phyloP scores from a whole-genome alignment of 1,140 invertebrate species.

The Homarus americanus region DNA sequence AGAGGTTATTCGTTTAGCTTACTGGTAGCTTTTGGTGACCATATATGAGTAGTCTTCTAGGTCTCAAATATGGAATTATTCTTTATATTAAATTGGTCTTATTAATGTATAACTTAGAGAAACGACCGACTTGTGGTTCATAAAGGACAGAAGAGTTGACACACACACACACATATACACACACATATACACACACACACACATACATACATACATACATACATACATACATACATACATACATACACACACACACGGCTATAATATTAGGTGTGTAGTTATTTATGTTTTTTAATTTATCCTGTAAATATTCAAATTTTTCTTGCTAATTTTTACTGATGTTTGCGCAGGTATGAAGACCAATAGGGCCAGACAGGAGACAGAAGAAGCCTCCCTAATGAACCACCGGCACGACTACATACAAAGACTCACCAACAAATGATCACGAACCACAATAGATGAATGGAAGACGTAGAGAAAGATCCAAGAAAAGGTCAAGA shows the following conservation, averaged over 20 bases:
- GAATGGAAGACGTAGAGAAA: conserved; percentile 33
- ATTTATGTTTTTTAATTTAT: too few relatives aligned
- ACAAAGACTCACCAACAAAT: conserved; percentile 56
- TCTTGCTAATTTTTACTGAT: background rate
- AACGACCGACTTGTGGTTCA: too few relatives aligned
- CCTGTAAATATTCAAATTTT: too few relatives aligned
- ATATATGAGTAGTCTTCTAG: too few relatives aligned
- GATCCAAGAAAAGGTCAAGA: conserved; percentile 58
- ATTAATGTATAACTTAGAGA: too few relatives aligned
- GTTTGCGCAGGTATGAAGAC: too few relatives aligned
- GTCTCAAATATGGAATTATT: too few relatives aligned
- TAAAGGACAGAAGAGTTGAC: too few relatives aligned
- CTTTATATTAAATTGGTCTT: too few relatives aligned
- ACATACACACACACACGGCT: background rate
- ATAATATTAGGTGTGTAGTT: too few relatives aligned
- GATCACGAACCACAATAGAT: conserved; percentile 30
- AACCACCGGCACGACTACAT: conserved; percentile 31
- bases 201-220: conserved; percentile 14
- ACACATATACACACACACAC: conserved; percentile 43
- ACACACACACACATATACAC: conserved; percentile 35
- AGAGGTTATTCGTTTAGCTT: too few relatives aligned
- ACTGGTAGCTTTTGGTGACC: too few relatives aligned
- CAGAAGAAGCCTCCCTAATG: conserved; percentile 38
- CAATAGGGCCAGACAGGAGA: background rate
- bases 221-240: conserved; percentile 23